Base-by-base conservation (phyloP, 1,140 invertebrate species). In the Drosophila repletoides region DNA sequence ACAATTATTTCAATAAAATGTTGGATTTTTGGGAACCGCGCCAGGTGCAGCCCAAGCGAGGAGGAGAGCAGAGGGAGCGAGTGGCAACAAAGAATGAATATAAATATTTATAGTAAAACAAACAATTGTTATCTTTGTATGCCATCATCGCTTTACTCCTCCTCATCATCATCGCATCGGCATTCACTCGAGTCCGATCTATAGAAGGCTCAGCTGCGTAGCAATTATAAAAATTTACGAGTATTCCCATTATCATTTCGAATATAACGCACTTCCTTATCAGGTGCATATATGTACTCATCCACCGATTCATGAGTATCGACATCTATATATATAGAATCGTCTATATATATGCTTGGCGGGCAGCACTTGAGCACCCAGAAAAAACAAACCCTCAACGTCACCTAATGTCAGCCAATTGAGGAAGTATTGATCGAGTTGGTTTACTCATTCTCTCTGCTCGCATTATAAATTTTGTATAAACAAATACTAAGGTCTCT, bases 91-190 rank as follows among this genome's bases (percentile, higher is more conserved):
- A 34, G 45, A 72, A 64, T 38, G 21, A 34, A 55, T 69, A 69
- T 69, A 64, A 80, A 71, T 72, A 59, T 72, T 81, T 80, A 64
- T 80, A 65, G 65, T 45, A 41, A 64, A 68, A 64, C 76, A 68
- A 81, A 81, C 76, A 72, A 72, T 68, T 76, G 48, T 41, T 81
- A 81, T 81, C 72, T 72, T 58, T 76, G 60, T 70, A 46, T 58
- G 76, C 51, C 70, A 74, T 36, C 56, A 66, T 46, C 24, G 22
- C 26, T 43, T 28, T 28, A 22, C 24, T 61, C 22, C 24, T 40
- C 22, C 28, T 52, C 9, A 24, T 17, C 45, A 53, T 58, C 26
- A 51, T 49, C 43, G 12, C 56, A 81, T 76, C 65, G 61, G 49
- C 52, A 80, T 76, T 61, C 76, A 26, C 9, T 36, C 41, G 14